A percentile compares a stretch with the other conserved stretches of the same genome.
phyloP scores from a whole-genome alignment of 2,797 vertebrate genomes.

The Notolepis coatsorum region DNA sequence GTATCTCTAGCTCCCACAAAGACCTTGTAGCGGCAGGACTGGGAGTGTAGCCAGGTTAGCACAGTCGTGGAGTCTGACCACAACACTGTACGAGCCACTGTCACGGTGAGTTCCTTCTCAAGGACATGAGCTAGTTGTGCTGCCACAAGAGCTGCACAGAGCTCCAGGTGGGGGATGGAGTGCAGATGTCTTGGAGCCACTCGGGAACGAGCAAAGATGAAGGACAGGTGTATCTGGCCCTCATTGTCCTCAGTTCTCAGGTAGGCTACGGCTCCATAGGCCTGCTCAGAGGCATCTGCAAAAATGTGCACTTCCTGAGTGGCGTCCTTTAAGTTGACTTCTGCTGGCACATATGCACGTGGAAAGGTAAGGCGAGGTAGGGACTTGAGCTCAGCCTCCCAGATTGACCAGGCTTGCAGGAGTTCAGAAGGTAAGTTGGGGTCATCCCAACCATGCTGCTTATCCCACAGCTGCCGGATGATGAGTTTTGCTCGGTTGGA shows the following conservation, averaged over 20 bases:
- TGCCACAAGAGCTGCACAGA: constrained; percentile 9
- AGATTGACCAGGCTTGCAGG: constrained; percentile 10
- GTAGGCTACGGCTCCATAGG: constrained; percentile 24
- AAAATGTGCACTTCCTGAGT: background rate
- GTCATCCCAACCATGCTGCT: constrained; percentile 27
- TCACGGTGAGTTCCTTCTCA: background rate
- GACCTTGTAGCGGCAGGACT: constrained; percentile 11
- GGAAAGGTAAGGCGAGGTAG: constrained; percentile 13
- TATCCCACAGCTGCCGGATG: constrained; percentile 19
- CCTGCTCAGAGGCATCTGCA: background rate
- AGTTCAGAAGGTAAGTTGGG: background rate
- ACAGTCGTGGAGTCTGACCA: constrained; percentile 25
- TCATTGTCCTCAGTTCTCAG: constrained; percentile 18
- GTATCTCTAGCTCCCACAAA: too few relatives aligned
- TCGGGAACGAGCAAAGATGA: constrained; percentile 1
- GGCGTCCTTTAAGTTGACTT: too few relatives aligned
- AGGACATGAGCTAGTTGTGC: background rate
- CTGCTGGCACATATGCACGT: background rate
- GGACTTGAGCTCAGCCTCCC: constrained; percentile 13
- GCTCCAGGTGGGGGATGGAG: background rate
- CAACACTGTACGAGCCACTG: background rate
- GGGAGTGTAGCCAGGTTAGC: constrained; percentile 13
- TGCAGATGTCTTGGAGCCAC: constrained; percentile 3
- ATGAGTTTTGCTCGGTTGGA: constrained; percentile 23
- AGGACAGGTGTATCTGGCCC: too few relatives aligned